Percentiles rank a stretch among this genome's conserved stretches.
Conservation (phyloP, 2,888 invertebrate genomes). For the Drosophila merina region DNA sequence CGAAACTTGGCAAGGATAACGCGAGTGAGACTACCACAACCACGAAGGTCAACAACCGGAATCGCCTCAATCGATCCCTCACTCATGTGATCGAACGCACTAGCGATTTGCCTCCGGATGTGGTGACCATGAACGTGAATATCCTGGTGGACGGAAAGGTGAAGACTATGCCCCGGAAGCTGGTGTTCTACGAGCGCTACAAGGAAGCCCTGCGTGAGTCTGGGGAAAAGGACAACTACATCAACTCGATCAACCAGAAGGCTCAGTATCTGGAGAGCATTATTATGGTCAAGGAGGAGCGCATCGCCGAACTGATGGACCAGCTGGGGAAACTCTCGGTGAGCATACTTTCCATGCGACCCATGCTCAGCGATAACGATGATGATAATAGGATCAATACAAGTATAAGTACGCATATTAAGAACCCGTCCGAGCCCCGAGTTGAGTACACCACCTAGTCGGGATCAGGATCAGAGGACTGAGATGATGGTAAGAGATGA, state of each 20-base stretch:
- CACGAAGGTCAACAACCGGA: background rate
- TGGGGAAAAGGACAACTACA: constrained; percentile 60
- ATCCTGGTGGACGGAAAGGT: constrained; percentile 74
- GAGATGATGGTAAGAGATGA: background rate
- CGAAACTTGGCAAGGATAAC: background rate
- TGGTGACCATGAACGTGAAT: constrained; percentile 67
- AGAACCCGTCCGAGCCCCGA: background rate
- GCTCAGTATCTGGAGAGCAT: constrained; percentile 74
- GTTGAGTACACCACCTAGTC: background rate
- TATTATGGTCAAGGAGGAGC: constrained; percentile 71
- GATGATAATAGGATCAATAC: constrained; percentile 13
- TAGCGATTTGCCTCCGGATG: constrained; percentile 32
- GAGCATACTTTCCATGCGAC: constrained; percentile 64
- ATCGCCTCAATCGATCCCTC: constrained; percentile 4
- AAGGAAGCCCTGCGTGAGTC: constrained; percentile 58
- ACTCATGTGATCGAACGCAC: background rate
- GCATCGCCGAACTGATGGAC: constrained; percentile 74
- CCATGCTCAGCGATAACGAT: constrained; percentile 37
- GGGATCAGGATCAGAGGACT: background rate
- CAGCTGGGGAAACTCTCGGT: constrained; percentile 69
- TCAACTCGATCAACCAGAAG: constrained; percentile 61
- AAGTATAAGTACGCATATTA: constrained; percentile 18
- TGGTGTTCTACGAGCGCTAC: constrained; percentile 79
- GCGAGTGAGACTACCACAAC: background rate
- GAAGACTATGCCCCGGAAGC: constrained; percentile 74